phyloP scores from a whole-genome alignment of 2,888 invertebrate species.

The Dioctria linearis region DNA sequence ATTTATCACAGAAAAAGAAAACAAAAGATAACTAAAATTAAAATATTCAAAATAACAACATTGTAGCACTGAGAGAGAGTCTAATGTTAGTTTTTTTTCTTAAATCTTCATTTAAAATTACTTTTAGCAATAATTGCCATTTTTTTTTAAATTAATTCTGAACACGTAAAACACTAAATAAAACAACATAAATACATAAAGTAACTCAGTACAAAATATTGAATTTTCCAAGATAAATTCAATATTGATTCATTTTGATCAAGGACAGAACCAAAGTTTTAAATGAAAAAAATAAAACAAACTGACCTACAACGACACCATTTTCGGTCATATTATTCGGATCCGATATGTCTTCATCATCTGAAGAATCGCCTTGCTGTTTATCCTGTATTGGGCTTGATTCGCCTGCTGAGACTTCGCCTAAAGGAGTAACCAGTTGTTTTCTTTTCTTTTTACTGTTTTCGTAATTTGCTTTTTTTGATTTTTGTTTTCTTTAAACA shows the following conservation, averaged over 20 bases:
- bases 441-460: slow-evolving; percentile 47
- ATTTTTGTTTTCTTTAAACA: neutral
- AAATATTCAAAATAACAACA: slow-evolving; percentile 11
- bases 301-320: slow-evolving; percentile 70
- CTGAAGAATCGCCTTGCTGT: slow-evolving; percentile 65
- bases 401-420: slow-evolving; percentile 71
- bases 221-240: neutral
- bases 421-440: slow-evolving; percentile 62
- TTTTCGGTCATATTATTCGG: slow-evolving; percentile 67
- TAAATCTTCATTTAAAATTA: neutral
- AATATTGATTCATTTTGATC: slow-evolving; percentile 7
- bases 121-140: slow-evolving; percentile 33
- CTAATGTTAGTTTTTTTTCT: slow-evolving; percentile 34
- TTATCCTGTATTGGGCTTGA: slow-evolving; percentile 70
- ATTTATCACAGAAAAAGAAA: neutral
- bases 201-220: slow-evolving; percentile 34
- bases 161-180: slow-evolving; percentile 53
- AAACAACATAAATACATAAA: slow-evolving; percentile 45
- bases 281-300: slow-evolving; percentile 49
- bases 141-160: slow-evolving; percentile 4
- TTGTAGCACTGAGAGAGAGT: slow-evolving; percentile 29
- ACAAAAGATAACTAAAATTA: neutral
- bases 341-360: slow-evolving; percentile 67
- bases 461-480: neutral
- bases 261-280: slow-evolving; percentile 23